Base-by-base conservation (phyloP, 2,888 invertebrate genomes). In the Thera obeliscata region DNA sequence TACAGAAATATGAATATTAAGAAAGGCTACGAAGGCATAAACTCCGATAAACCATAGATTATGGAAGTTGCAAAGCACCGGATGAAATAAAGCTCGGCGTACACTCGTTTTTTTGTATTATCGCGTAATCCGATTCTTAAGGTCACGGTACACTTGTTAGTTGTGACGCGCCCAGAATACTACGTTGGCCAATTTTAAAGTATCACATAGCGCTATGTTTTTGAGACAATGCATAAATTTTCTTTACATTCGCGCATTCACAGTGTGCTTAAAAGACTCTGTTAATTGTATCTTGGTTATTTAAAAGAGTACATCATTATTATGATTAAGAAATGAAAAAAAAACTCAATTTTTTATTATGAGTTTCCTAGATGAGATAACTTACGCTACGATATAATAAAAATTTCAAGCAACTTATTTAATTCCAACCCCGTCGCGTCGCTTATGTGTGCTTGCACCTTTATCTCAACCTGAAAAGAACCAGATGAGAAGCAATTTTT, bases 1-100 rank as follows among this genome's bases (percentile, higher is more conserved):
- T 63, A 59, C 50, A 62, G 60, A 72, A 70, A 72, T 71, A 74
- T 64, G 67, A 68, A 70, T 74, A 71, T 70, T 69, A 74, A 60
- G 58, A 50, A 57, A 64, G 60, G 66, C 65, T 67, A 54, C 66
- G 64, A 66, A 67, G 67, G 57, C 70, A 70, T 72, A 74, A 74
- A 72, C 67, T 75, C 74, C 71, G 73, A 78, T 79, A 78, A 80
- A 72, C 64, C 74, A 70, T 68, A 73, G 75, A 73, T 75, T 73
- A 75, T 69, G 65, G 58, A 52, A 61, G 56, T 67, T 64, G 66
- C 71, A 68, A 72, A 69, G 67, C 75, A 70, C 69, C 74, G 75
- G 75, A 74, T 76, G 74, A 76, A 75, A 77, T 79, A 77, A 81
- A 76, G 74, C 71, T 64, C 49, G 65, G 70, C 58, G 56, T 61